Percentiles rank a stretch among this genome's conserved stretches.
These are phyloP conservation scores for Ctenicera cuprea DNA, from an alignment of 2,888 invertebrate species.

Conservation along the genomic window DNA sequence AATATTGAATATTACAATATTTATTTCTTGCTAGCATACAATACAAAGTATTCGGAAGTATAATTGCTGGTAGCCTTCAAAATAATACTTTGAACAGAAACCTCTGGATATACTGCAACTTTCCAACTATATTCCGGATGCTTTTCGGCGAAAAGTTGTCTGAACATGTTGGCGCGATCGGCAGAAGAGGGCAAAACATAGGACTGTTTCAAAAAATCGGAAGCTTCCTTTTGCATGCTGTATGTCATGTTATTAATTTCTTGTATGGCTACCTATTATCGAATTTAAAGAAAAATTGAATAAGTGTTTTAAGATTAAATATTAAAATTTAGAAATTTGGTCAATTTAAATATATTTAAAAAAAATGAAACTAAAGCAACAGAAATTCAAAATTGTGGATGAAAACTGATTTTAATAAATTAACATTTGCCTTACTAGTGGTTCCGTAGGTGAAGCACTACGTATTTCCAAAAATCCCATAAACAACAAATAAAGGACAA, in stretches of 20 bases:
- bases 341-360: no score
- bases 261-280: slow-evolving; percentile 30
- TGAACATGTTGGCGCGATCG: slow-evolving; percentile 23
- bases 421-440: no score
- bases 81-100: slow-evolving; percentile 34
- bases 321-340: no score
- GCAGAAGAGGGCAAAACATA: not conserved
- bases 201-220: slow-evolving; percentile 29
- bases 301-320: no score
- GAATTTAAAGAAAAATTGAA: no score
- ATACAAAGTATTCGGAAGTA: not conserved
- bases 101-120: slow-evolving; percentile 30
- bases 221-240: slow-evolving; percentile 22
- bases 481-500: no score
- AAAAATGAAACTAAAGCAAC: no score
- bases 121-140: slow-evolving; percentile 22
- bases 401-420: no score
- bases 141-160: slow-evolving; percentile 26
- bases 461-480: no score
- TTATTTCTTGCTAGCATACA: slow-evolving; percentile 38
- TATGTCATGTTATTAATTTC: slow-evolving; percentile 24
- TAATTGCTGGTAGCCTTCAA: slow-evolving; percentile 25
- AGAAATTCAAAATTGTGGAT: no score
- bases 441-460: no score
- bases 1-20: no score